These are phyloP conservation scores for Acanthosepion lycidas DNA, from an alignment of 2,888 invertebrate genomes.

Conservation along the genomic window DNA sequence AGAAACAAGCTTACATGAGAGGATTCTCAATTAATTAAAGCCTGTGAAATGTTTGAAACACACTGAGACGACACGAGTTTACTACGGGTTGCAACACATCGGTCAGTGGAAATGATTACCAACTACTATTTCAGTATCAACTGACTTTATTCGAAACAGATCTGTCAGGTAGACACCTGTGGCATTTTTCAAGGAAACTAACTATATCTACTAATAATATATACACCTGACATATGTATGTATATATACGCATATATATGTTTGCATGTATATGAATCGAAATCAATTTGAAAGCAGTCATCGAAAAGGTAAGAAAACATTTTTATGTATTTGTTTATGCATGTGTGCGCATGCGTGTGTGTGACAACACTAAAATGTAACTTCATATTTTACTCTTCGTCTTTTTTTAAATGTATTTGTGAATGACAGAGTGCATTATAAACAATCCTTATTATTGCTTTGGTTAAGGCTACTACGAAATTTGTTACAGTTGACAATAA, in stretches of 20 bases:
- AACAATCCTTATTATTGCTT: background rate
- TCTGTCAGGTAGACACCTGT: background rate
- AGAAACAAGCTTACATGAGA: background rate
- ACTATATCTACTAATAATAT: background rate
- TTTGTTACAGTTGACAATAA: background rate
- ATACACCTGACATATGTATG: constrained; percentile 33
- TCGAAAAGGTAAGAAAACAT: background rate
- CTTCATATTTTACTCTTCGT: background rate
- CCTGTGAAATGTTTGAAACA: background rate
- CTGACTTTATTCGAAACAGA: background rate
- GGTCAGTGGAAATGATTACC: background rate
- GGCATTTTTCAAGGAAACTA: background rate
- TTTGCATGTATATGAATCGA: background rate
- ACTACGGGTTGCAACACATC: constrained; percentile 33
- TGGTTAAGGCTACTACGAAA: background rate
- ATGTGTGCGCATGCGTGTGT: background rate
- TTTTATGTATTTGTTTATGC: background rate
- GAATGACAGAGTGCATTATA: background rate
- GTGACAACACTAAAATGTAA: background rate
- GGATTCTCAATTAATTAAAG: background rate
- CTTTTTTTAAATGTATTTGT: background rate
- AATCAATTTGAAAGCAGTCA: constrained; percentile 14
- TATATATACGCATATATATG: background rate
- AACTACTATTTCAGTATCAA: background rate
- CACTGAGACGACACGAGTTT: background rate